These are phyloP conservation scores for Aleadryas rufinucha DNA, from an alignment of 2,113 vertebrate species.

Conservation along the genomic window DNA sequence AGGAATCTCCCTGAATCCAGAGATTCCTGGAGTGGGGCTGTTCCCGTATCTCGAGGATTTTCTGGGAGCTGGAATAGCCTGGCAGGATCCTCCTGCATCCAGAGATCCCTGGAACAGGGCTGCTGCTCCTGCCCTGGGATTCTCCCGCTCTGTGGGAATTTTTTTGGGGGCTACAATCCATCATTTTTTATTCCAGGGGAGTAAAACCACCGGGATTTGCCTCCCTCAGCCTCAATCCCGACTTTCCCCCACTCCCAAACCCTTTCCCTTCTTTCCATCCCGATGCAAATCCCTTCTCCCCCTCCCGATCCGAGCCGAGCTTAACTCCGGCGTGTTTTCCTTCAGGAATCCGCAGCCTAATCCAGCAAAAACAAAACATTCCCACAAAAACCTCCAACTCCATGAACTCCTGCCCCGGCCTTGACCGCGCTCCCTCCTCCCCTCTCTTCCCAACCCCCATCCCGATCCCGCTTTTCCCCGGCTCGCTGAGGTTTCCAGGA, in stretches of 20 bases:
- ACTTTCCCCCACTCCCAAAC: background rate
- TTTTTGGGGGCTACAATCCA: background rate
- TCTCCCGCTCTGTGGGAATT: background rate
- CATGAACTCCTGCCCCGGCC: background rate
- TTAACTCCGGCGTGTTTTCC: background rate
- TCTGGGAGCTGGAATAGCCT: background rate
- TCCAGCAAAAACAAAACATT: background rate
- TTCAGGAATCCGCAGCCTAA: background rate
- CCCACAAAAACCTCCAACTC: background rate
- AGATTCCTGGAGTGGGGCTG: rapidly evolving
- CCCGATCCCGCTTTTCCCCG: background rate
- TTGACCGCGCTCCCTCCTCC: background rate
- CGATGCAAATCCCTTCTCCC: background rate
- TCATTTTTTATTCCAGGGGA: background rate
- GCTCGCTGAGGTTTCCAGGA: background rate
- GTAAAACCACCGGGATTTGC: background rate
- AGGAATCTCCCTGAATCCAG: no score
- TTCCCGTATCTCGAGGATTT: background rate
- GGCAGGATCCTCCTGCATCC: no score
- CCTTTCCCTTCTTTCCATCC: background rate
- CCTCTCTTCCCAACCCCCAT: background rate
- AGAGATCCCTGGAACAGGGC: rapidly evolving
- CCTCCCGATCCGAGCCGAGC: background rate
- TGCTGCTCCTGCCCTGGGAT: background rate
- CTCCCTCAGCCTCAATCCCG: background rate